A percentile compares a stretch with the other conserved stretches of the same genome.
phyloP scores from a whole-genome alignment of 1,140 invertebrate species.

The Trachymyrmex cornetzi region DNA sequence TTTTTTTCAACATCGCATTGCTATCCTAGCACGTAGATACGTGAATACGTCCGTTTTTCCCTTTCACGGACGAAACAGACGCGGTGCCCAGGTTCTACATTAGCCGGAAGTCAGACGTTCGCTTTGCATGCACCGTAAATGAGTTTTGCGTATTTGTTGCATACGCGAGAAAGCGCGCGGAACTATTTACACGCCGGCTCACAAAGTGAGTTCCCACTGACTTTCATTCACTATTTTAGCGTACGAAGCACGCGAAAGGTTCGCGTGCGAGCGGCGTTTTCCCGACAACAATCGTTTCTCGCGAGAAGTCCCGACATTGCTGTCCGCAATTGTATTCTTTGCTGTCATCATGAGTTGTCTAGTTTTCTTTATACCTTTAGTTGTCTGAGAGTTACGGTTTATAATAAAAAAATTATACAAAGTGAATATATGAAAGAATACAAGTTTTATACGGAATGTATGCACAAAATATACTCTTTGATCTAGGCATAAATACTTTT shows the following conservation, averaged over 20 bases:
- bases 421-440: neutral
- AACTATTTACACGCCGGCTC: conserved; percentile 60
- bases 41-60: conserved; percentile 45
- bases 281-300: conserved; percentile 32
- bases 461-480: no score
- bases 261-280: conserved; percentile 22
- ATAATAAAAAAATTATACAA: neutral
- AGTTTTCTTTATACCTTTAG: conserved; percentile 5
- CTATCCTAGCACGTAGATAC: conserved; percentile 42
- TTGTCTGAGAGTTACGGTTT: conserved; percentile 2
- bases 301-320: conserved; percentile 38
- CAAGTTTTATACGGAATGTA: neutral
- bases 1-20: conserved; percentile 48
- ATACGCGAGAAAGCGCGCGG: conserved; percentile 39
- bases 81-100: conserved; percentile 40
- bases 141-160: conserved; percentile 57
- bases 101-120: conserved; percentile 40
- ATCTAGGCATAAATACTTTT: no score
- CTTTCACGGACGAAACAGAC: conserved; percentile 40
- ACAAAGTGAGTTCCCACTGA: conserved; percentile 56
- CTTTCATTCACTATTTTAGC: conserved; percentile 63
- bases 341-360: conserved; percentile 41
- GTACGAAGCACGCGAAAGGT: conserved; percentile 44
- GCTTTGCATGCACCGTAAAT: conserved; percentile 35
- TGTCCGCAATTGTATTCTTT: conserved; percentile 53